Evolutionary conservation across 2,113 vertebrate species (phyloP).

Genomic region (Aviceda subcristata): DNA sequence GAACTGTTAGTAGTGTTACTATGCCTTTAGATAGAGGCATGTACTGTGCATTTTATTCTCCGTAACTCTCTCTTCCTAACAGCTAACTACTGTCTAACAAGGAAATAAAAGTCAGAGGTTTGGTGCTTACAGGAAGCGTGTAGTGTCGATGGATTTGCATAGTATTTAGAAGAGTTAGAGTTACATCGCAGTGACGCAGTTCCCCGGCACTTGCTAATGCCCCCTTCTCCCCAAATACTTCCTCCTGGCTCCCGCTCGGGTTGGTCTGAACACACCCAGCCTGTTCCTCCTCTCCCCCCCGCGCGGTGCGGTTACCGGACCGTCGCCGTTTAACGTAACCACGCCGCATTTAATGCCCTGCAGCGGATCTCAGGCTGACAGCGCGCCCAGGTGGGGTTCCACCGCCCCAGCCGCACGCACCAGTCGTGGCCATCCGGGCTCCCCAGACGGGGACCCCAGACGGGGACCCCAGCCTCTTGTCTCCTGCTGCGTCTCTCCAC

Average conservation of each 20-base stretch:
- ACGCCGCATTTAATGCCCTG: background rate
- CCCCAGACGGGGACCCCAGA: background rate
- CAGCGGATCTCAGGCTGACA: background rate
- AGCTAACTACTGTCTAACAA: slow-evolving; percentile 12
- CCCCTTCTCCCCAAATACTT: slow-evolving; percentile 31
- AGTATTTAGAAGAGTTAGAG: slow-evolving; percentile 50
- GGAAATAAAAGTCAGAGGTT: slow-evolving; percentile 33
- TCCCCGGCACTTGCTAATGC: slow-evolving; percentile 41
- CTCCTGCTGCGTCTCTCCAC: background rate
- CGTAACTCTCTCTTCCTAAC: background rate
- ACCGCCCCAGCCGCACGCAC: background rate
- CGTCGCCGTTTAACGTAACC: background rate
- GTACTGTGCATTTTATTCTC: background rate
- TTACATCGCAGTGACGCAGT: slow-evolving; percentile 42
- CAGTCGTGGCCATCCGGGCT: background rate
- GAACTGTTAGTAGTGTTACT: background rate
- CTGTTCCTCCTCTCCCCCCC: background rate
- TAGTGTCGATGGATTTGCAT: slow-evolving; percentile 38
- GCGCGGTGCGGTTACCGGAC: rapidly evolving
- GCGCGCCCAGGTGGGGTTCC: background rate
- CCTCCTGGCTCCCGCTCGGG: background rate
- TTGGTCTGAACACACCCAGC: background rate
- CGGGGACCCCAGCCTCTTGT: background rate
- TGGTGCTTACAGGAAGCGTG: background rate
- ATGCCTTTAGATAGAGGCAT: background rate